Base-by-base conservation (phyloP, 2,113 vertebrate genomes). In the Peromyscus maniculatus region DNA sequence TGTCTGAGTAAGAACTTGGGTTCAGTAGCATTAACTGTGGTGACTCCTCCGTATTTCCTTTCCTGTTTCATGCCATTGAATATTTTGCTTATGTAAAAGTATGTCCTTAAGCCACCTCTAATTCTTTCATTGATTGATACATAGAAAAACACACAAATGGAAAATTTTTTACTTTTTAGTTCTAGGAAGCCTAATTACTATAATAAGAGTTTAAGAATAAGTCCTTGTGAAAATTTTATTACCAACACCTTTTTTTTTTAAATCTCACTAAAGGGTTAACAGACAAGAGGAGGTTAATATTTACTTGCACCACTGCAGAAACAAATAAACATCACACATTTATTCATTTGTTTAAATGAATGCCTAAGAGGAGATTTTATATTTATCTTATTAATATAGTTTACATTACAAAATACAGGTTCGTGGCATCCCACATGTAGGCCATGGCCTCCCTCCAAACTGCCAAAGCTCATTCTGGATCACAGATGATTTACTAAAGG, bases 391-490 rank as follows among this genome's bases (percentile, higher is more conserved):
- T 24, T 84, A 62, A 87, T 92, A 91, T 0, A 78, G 15, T 94
- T 83, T 88, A 55, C 59, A 86, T 71, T 46, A 83, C 39, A 96
- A 95, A 96, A 91, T 87, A 86, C 31, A 86, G 71, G 74, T 59
- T 64, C 22, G 64, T 78, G 78, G 57, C 39, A 90, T 93, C 59
- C 59, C 90, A 94, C 75, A 93, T 46, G 36, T 82, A 55, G 89
- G 64, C 91, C 78, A 93, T 96, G 87, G 94, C 94, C 69, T 94
- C 49, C 62, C 24, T 96, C 72, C 94, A 96, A 96, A 67, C 36
- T 95, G 39, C 49, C 55, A 31, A 96, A 97, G n/a, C 43, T 97
- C 89, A 66, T 87, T 87, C 78, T 93, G 83, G 83, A 94, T 96
- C 86, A 93, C 17, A 43, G 67, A 90, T 74, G 59, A 95, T 95